These are phyloP conservation scores for Pardalotus punctatus DNA, from an alignment of 2,113 vertebrate species.

Conservation along the genomic window DNA sequence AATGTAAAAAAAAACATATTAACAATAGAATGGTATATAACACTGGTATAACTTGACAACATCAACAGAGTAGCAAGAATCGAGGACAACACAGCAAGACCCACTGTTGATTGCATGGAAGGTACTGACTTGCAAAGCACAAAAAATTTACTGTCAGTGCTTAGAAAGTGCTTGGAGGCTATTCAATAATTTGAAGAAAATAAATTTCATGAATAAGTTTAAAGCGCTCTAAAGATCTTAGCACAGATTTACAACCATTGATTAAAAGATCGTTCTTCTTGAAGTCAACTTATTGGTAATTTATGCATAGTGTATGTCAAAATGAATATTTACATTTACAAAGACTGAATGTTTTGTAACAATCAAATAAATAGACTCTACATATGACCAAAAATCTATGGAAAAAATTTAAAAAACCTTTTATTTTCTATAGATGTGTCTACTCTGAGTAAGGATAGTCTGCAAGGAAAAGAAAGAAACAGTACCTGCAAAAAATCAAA, in stretches of 20 bases:
- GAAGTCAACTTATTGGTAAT: neutral
- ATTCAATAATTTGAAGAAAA: neutral
- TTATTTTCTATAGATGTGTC: neutral
- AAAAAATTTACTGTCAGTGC: neutral
- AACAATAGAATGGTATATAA: neutral
- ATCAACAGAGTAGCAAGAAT: neutral
- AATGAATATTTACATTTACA: slow-evolving; percentile 15
- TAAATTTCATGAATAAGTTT: neutral
- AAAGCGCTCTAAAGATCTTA: neutral
- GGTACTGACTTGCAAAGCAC: neutral
- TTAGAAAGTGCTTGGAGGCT: neutral
- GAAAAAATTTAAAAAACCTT: neutral
- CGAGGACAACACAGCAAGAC: neutral
- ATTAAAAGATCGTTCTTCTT: slow-evolving; percentile 52
- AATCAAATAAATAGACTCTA: neutral
- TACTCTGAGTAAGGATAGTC: neutral
- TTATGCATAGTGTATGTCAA: neutral
- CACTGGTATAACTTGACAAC: neutral
- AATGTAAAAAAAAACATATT: neutral
- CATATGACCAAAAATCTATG: neutral
- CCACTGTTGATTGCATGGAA: neutral
- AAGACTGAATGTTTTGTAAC: neutral
- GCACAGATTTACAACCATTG: neutral
- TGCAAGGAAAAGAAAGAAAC: neutral
- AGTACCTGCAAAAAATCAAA: neutral